Conservation (phyloP, 2,113 vertebrate genomes). For the Pelecanus crispus region DNA sequence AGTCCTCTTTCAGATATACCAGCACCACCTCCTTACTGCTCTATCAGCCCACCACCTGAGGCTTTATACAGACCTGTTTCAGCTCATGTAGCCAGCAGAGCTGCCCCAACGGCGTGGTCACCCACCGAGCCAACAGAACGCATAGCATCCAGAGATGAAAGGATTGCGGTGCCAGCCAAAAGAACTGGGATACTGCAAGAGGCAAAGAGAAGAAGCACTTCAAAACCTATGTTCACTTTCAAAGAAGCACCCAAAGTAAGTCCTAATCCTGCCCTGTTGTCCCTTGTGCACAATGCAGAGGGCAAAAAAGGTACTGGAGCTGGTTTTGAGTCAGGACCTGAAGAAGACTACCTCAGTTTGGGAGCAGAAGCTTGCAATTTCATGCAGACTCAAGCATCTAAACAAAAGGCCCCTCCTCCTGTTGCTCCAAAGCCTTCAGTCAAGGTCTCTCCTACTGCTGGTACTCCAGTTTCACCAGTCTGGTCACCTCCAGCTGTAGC, state of each 20-base stretch:
- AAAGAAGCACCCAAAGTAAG: conserved; percentile 89
- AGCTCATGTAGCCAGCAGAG: conserved; percentile 49
- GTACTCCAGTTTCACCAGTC: conserved; percentile 78
- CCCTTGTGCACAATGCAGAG: conserved; percentile 85
- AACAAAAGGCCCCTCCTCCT: conserved; percentile 91
- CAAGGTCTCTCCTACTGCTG: conserved; percentile 68
- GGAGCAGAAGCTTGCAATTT: conserved; percentile 99
- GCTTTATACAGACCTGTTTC: conserved; percentile 72
- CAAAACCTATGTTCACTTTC: conserved; percentile 95
- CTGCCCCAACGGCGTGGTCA: conserved; percentile 74
- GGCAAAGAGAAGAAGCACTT: conserved; percentile 75
- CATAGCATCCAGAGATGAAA: conserved; percentile 93
- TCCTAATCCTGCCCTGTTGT: conserved; percentile 91
- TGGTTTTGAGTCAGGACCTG: conserved; percentile 88
- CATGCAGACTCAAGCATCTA: conserved; percentile 82
- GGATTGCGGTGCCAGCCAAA: conserved; percentile 91
- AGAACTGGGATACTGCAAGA: conserved; percentile 88
- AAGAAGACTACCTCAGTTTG: conserved; percentile 97
- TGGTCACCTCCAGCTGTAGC: conserved; percentile 78
- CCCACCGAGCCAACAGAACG: conserved; percentile 79
- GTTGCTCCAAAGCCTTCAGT: conserved; percentile 92
- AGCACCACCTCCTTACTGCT: conserved; percentile 74
- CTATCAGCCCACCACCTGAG: conserved; percentile 71
- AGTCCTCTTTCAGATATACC: conserved; percentile 79
- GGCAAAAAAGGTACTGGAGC: conserved; percentile 73